Conservation (phyloP, 2,113 vertebrate species). For the Cyprinodon brontotheroides region DNA sequence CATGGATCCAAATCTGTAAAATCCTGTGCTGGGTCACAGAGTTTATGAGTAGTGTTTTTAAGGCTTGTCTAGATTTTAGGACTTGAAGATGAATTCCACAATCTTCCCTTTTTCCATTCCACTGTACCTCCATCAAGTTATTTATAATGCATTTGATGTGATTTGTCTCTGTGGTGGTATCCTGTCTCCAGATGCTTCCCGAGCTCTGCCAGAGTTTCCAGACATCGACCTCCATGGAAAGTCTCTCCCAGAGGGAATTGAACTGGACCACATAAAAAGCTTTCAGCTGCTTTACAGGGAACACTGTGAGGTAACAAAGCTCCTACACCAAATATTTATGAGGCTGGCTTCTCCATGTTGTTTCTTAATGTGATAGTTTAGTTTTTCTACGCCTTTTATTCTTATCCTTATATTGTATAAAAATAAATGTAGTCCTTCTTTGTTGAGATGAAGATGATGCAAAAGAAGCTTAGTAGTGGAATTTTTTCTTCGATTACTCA, state of each 20-base stretch:
- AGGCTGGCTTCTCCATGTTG: background rate
- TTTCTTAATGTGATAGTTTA: background rate
- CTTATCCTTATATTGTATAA: background rate
- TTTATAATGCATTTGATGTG: constrained; percentile 1
- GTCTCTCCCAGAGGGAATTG: constrained; percentile 85
- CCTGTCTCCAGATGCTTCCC: constrained; percentile 84
- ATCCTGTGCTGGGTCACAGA: background rate
- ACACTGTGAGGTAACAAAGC: constrained; percentile 88
- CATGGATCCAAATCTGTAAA: background rate
- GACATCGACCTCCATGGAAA: constrained; percentile 90
- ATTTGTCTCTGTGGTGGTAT: constrained; percentile 8
- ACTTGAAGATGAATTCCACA: background rate
- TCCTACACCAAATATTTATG: background rate
- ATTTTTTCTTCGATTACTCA: background rate
- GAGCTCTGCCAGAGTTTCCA: constrained; percentile 88
- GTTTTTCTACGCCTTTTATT: background rate
- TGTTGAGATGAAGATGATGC: background rate
- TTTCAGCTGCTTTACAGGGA: constrained; percentile 94
- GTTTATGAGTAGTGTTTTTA: background rate
- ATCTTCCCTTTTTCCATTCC: background rate
- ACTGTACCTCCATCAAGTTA: background rate
- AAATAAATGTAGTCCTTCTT: background rate
- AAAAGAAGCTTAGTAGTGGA: background rate
- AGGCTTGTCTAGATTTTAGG: background rate
- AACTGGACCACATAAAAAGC: constrained; percentile 88